Conservation (phyloP, 2,888 invertebrate genomes). For the Drosophila pegasa region DNA sequence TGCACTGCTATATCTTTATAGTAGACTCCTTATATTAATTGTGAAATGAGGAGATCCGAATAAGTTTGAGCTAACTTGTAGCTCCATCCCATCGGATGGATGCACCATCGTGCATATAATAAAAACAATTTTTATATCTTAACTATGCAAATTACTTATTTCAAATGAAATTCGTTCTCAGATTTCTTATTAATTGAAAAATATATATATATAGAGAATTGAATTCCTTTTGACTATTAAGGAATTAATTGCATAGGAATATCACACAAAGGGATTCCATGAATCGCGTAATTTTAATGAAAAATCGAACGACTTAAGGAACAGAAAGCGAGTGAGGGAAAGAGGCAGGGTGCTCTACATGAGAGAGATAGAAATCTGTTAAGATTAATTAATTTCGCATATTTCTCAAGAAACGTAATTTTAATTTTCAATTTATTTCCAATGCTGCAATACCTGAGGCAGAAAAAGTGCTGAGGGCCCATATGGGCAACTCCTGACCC, state of each 20-base stretch:
- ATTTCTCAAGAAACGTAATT: neutral
- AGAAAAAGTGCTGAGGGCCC: neutral
- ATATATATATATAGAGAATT: too few relatives aligned
- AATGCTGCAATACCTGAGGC: neutral
- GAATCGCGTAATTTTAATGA: neutral
- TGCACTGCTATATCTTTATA: too few relatives aligned
- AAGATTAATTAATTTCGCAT: neutral
- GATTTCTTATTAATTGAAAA: neutral
- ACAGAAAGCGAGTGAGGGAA: neutral
- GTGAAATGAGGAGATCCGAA: too few relatives aligned
- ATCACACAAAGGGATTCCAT: too few relatives aligned
- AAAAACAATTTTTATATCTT: neutral
- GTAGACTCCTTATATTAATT: neutral
- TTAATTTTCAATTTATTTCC: slow-evolving; percentile 19
- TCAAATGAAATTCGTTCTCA: neutral
- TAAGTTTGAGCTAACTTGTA: too few relatives aligned
- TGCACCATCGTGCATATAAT: too few relatives aligned
- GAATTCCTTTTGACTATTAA: neutral
- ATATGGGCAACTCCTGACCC: slow-evolving; percentile 24
- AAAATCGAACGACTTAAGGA: neutral
- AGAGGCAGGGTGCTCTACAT: neutral
- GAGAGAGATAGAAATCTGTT: neutral
- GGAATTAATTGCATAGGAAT: too few relatives aligned
- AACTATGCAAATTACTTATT: neutral
- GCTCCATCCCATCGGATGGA: too few relatives aligned